Base-by-base conservation (phyloP, 2,888 invertebrate species). In the Ornithoptera priamus region DNA sequence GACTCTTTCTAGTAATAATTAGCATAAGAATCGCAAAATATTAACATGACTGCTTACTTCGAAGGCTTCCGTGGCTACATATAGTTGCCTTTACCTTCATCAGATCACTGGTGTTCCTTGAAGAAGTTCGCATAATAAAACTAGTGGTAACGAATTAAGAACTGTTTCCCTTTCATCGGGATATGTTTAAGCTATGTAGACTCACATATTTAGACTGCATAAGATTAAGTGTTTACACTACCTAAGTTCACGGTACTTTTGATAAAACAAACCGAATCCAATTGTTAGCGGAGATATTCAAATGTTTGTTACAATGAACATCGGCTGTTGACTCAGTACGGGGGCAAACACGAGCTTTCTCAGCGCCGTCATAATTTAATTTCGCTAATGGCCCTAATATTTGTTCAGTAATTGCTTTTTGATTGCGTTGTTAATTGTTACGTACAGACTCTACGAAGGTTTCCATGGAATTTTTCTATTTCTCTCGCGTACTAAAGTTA, bases 351-450 rank as follows among this genome's bases (percentile, higher is more conserved):
- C 2, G 18, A 57, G 57, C 57, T 62, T 46, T 46, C 46, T 22
- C 62, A 22, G 62, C 36, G 46, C 42, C 4, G 20, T 20, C 46
- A 62, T 46, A 62, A 62, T 20, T 62, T 46, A 20, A 62, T 62
- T 62, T 46, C n/a, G 62, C n/a, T 46, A 62, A 46, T 46, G 42
- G 57, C 57, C 18, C n/a, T 57, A 57, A 57, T 57, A 57, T 20
- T 57, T 57, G 57, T 57, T 57, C 46, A 18, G 59, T 10, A 61
- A 10, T 39, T 30, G 60, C 60, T 36, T 61, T 57, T 57, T 57
- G 57, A 57, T 57, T 20, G 50, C 50, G 50, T 50, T 50, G 50
- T 1, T 50, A 50, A 50, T 50, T 50, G 50, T 50, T 50, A 50
- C 7, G 39, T 50, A 50, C 50, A 18, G 50, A 18, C 50, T 50